These are phyloP conservation scores for Wasmannia auropunctata DNA, from an alignment of 1,140 invertebrate species.

Conservation along the genomic window DNA sequence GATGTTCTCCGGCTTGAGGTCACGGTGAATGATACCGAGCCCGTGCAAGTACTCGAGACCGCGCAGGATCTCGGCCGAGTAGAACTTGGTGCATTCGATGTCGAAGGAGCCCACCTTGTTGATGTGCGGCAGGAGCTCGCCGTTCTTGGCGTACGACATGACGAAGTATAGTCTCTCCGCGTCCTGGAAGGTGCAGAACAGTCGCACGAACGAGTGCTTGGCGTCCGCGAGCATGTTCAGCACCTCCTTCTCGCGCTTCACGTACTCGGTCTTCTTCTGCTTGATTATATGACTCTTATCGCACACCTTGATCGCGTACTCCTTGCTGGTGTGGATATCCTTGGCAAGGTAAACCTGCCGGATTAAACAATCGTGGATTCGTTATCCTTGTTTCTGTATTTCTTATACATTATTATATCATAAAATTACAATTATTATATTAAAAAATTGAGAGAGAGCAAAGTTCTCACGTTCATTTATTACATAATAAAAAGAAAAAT, in stretches of 20 bases:
- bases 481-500: too few species aligned
- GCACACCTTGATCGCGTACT: constrained; percentile 99
- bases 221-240: constrained; percentile 90
- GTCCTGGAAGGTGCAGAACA: constrained; percentile 99
- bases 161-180: constrained; percentile 97
- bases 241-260: constrained; percentile 96
- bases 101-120: constrained; percentile 96
- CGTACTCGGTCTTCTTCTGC: constrained; percentile 97
- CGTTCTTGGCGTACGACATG: constrained; percentile 97
- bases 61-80: constrained; percentile 96
- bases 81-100: constrained; percentile 95
- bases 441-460: too few species aligned
- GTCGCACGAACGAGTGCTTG: constrained; percentile 94
- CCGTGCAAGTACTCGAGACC: constrained; percentile 97
- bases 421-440: too few species aligned
- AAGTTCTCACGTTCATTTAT: too few species aligned
- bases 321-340: constrained; percentile 94
- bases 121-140: constrained; percentile 96
- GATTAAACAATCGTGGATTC: not conserved
- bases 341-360: constrained; percentile 94
- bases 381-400: not conserved
- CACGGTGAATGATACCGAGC: constrained; percentile 96
- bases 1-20: constrained; percentile 96
- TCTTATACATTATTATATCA: too few species aligned
- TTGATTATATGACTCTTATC: constrained; percentile 96